A percentile compares a stretch with the other conserved stretches of the same genome.
phyloP scores from a whole-genome alignment of 2,888 invertebrate species.

The Phymatocera aterrima region DNA sequence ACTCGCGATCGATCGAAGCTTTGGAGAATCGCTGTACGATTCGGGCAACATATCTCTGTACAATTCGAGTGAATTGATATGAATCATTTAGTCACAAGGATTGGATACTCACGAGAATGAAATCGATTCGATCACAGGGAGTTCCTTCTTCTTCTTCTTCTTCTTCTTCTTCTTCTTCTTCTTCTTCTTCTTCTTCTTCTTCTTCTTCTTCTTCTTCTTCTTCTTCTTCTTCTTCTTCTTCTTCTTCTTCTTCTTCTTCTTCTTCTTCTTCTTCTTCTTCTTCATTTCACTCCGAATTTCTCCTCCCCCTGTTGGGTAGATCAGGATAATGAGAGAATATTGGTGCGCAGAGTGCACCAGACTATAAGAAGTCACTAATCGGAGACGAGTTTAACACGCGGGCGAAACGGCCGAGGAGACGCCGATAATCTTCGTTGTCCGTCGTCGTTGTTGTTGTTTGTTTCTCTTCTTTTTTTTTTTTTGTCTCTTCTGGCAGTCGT shows the following conservation, averaged over 20 bases:
- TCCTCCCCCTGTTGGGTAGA: neutral
- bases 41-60: too few species aligned
- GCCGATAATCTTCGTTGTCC: too few species aligned
- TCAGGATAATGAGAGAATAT: too few species aligned
- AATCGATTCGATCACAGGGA: too few species aligned
- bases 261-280: neutral
- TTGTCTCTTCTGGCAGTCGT: too few species aligned
- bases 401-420: conserved; percentile 2
- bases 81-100: neutral
- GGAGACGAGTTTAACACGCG: neutral
- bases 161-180: too few species aligned
- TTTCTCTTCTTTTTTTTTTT: neutral
- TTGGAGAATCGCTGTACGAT: neutral
- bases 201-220: neutral
- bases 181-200: neutral
- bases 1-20: too few species aligned
- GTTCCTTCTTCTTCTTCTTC: too few species aligned
- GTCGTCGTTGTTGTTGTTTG: too few species aligned
- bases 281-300: neutral
- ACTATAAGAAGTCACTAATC: conserved; percentile 26
- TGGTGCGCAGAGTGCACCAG: conserved; percentile 5
- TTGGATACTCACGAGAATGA: too few species aligned
- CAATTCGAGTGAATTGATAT: neutral
- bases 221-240: neutral
- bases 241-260: neutral